Evolutionary conservation across 2,797 vertebrate genomes (phyloP).

Genomic region (Sternarchorhynchus goeldii): DNA sequence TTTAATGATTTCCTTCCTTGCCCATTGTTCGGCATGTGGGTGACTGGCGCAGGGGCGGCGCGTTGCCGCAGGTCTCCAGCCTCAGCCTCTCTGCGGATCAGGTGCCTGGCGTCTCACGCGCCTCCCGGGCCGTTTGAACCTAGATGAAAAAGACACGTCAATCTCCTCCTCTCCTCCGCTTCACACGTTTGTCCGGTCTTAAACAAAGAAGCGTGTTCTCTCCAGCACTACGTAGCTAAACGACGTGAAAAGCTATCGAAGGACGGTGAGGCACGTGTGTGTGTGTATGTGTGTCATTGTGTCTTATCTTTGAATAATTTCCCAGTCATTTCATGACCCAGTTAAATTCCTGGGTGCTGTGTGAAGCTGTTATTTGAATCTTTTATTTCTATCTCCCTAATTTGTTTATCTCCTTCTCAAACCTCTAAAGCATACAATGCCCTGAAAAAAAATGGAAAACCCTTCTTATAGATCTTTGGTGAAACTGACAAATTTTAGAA

Average conservation of each 20-base stretch:
- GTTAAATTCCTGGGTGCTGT: constrained; percentile 4
- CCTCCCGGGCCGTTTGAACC: constrained; percentile 43
- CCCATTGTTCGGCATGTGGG: constrained; percentile 19
- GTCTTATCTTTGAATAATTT: constrained; percentile 38
- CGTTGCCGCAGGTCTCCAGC: constrained; percentile 35
- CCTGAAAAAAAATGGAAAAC: background rate
- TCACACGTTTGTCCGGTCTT: constrained; percentile 27
- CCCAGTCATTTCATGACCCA: constrained; percentile 34
- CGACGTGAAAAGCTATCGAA: constrained; percentile 19
- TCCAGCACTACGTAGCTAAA: constrained; percentile 26
- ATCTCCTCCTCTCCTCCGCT: constrained; percentile 40
- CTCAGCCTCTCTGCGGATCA: constrained; percentile 27
- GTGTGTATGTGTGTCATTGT: constrained; percentile 6
- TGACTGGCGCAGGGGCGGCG: constrained; percentile 8
- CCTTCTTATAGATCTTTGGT: background rate
- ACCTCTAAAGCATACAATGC: background rate
- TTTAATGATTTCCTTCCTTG: constrained; percentile 28
- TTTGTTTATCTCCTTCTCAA: constrained; percentile 15
- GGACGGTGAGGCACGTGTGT: background rate
- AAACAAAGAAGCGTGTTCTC: constrained; percentile 22
- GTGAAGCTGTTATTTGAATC: constrained; percentile 19
- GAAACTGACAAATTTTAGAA: background rate
- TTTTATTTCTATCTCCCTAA: constrained; percentile 14
- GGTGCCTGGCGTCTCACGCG: constrained; percentile 38
- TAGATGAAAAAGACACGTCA: constrained; percentile 49